Conservation (phyloP, 1,140 invertebrate genomes). For the Psilanteris sp. region DNA sequence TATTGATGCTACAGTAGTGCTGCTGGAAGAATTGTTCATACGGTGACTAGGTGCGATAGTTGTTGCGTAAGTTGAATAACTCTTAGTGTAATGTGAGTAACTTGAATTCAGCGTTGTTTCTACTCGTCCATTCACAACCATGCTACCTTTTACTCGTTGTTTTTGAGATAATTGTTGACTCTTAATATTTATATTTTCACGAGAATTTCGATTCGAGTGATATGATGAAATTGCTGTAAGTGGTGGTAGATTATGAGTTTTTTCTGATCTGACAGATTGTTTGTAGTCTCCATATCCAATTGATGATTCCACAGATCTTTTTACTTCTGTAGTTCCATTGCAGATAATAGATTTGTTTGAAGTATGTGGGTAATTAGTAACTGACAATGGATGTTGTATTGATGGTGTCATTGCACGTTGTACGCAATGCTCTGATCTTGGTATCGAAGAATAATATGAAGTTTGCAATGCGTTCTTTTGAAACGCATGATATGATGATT, state of each 20-base stretch:
- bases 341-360: conserved; percentile 63
- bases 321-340: conserved; percentile 69
- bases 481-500: conserved; percentile 76
- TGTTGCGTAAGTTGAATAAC: conserved; percentile 69
- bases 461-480: conserved; percentile 66
- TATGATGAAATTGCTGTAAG: conserved; percentile 80
- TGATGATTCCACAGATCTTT: conserved; percentile 53
- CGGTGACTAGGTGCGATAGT: conserved; percentile 75
- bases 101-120: conserved; percentile 56
- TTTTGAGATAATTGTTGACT: conserved; percentile 63
- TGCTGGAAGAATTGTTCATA: conserved; percentile 68
- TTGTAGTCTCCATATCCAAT: conserved; percentile 59
- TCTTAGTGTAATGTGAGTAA: conserved; percentile 63
- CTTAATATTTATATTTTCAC: conserved; percentile 67
- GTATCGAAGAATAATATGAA: conserved; percentile 51
- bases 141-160: conserved; percentile 58
- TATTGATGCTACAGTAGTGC: conserved; percentile 72
- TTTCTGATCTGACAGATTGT: conserved; percentile 60
- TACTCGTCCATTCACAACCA: conserved; percentile 68
- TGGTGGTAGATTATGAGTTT: conserved; percentile 80
- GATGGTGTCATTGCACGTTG: conserved; percentile 39
- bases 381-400: conserved; percentile 5
- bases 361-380: conserved; percentile 46
- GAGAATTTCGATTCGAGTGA: conserved; percentile 73
- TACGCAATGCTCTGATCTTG: conserved; percentile 6